Percentiles rank a stretch among this genome's conserved stretches.
Conservation (phyloP, 1,140 invertebrate species). For the Streblospio benedicti region DNA sequence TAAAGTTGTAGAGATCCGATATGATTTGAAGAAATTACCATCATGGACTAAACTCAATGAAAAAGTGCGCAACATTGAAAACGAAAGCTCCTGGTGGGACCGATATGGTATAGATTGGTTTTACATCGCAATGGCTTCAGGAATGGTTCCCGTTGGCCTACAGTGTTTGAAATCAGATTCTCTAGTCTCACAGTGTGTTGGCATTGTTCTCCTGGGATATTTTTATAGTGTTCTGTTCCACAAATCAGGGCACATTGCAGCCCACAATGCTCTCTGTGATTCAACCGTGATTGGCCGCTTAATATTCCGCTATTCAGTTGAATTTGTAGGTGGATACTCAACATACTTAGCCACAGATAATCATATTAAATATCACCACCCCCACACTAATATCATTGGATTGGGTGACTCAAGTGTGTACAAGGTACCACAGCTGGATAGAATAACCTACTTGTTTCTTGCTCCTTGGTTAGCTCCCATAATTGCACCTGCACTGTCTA, state of each 20-base stretch:
- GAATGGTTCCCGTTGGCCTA: conserved; percentile 20
- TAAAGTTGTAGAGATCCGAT: too few relatives aligned
- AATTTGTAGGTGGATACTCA: conserved; percentile 34
- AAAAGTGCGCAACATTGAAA: conserved; percentile 24
- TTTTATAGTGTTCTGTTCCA: conserved; percentile 26
- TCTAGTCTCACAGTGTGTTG: conserved; percentile 12
- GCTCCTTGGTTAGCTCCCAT: conserved; percentile 31
- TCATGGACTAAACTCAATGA: conserved; percentile 25
- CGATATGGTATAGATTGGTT: conserved; percentile 33
- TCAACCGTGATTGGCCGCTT: conserved; percentile 23
- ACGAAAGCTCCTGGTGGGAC: conserved; percentile 29
- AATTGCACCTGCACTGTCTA: conserved; percentile 27
- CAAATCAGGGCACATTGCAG: conserved; percentile 28
- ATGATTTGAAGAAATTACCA: conserved; percentile 30
- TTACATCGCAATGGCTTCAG: conserved; percentile 7
- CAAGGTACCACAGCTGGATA: conserved; percentile 32
- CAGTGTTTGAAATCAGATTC: conserved; percentile 20
- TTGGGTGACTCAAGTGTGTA: conserved; percentile 40
- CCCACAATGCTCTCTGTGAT: conserved; percentile 26
- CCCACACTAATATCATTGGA: conserved; percentile 42
- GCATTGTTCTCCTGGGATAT: conserved; percentile 29
- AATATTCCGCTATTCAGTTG: conserved; percentile 26
- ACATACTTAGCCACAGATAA: conserved; percentile 28
- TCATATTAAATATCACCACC: conserved; percentile 38
- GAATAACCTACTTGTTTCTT: conserved; percentile 38